Conservation (phyloP, 1,140 invertebrate genomes). For the Eumaeus atala region DNA sequence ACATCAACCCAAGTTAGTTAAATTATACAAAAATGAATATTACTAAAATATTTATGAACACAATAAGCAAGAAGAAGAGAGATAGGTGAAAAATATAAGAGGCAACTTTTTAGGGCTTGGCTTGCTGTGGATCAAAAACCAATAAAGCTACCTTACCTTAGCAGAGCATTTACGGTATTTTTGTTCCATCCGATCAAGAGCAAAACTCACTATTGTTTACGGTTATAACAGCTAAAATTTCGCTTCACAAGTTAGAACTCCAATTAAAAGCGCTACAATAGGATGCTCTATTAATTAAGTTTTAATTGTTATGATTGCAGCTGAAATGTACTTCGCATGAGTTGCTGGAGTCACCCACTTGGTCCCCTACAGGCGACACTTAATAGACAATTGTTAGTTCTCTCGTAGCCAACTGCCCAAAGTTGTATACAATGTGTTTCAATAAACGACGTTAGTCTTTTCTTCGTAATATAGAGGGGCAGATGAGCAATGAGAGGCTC, state of each 20-base stretch:
- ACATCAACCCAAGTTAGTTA: too few species aligned
- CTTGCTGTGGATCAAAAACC: background rate
- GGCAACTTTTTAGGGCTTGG: background rate
- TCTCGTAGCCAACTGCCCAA: background rate
- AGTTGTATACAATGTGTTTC: background rate
- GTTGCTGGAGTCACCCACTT: too few species aligned
- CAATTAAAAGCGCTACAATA: conserved; percentile 2
- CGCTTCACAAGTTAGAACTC: background rate
- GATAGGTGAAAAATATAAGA: too few species aligned
- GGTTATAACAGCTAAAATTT: too few species aligned
- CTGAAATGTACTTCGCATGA: background rate
- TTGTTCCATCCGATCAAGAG: background rate
- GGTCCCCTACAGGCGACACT: conserved; percentile 1
- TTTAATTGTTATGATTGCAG: conserved; percentile 7
- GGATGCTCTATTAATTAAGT: background rate
- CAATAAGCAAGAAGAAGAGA: too few species aligned
- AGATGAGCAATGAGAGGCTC: too few species aligned
- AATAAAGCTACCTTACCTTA: background rate
- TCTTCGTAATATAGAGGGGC: too few species aligned
- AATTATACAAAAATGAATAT: background rate
- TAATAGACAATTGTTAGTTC: background rate
- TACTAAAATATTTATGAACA: background rate
- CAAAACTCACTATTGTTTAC: background rate
- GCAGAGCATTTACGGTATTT: background rate
- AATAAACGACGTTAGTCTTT: background rate